Base-by-base conservation (phyloP, 2,888 invertebrate species). In the Acleris emargana region DNA sequence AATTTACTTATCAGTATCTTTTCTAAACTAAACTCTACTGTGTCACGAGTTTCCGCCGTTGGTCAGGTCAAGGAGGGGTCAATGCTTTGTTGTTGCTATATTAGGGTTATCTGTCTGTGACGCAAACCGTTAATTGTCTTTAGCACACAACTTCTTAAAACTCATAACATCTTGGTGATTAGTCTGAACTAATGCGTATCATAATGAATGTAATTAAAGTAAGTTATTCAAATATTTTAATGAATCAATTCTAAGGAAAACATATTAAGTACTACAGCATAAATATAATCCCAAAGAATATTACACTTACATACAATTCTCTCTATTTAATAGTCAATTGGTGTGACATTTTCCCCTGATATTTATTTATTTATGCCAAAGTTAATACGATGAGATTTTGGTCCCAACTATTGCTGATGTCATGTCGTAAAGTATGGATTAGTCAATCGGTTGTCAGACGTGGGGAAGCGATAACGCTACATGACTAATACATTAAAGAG, bases 51-150 rank as follows among this genome's bases (percentile, higher is more conserved):
- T 20, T 17, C 49, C 50, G 42, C 6, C 55, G 25, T 47, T 32
- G 52, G 11, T 2, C 38, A 17, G 64, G 64, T 64, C 64, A 64
- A 64, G 58, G 64, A 38, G 20, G 58, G 58, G 64, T 54, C 59
- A 53, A 2, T 22, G 49, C 53, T 49, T 64, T 59, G 64, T 58
- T 18, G 53, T 38, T 47, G 47, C 64, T 59, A 25, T 54, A 54
- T 42, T 49, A 38, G 58, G 38, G 59, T 59, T 59, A 59, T 64
- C 64, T 42, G n/a, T 32, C 25, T 49, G 47, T 28, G 45, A 59
- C 47, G 53, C 38, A 47, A 11, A 22, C n/a, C 2, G 20, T 7
- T n/a, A 45, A 45, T n/a, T n/a, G 16, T 43, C 43, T n/a, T 16
- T 43, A 5, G 43, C 5, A 16, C n/a, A n/a, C n/a, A 16, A 43